A percentile compares a stretch with the other conserved stretches of the same genome.
These are phyloP conservation scores for Bicyclus anynana DNA, from an alignment of 1,140 invertebrate species.

Conservation along the genomic window DNA sequence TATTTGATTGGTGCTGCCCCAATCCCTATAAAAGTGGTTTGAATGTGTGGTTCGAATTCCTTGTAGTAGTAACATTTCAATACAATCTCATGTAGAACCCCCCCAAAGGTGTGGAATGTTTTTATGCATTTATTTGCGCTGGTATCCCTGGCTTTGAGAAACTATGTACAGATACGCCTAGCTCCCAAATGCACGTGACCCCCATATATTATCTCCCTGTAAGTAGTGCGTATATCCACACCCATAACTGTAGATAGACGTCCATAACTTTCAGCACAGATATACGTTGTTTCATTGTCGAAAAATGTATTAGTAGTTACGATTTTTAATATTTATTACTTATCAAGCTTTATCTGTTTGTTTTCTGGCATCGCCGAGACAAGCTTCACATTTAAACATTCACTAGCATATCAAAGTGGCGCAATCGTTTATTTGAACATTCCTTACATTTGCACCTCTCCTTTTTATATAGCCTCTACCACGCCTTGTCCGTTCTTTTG, in stretches of 20 bases:
- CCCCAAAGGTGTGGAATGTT: constrained; percentile 49
- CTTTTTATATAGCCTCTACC: constrained; percentile 60
- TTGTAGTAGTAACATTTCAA: constrained; percentile 47
- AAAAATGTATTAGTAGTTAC: constrained; percentile 18
- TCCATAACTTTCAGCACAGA: constrained; percentile 16
- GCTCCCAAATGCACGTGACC: constrained; percentile 43
- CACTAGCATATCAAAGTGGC: constrained; percentile 39
- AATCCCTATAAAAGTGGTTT: constrained; percentile 54
- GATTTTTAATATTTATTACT: constrained; percentile 18
- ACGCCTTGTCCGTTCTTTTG: constrained; percentile 56
- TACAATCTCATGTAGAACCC: constrained; percentile 26
- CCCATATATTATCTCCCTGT: constrained; percentile 30
- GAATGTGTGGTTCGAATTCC: constrained; percentile 57
- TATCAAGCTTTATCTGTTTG: constrained; percentile 76
- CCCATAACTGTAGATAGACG: constrained; percentile 13
- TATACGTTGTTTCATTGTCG: constrained; percentile 13
- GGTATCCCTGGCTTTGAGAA: constrained; percentile 43
- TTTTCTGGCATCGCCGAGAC: constrained; percentile 76
- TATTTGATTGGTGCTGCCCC: constrained; percentile 78
- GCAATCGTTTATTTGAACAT: constrained; percentile 35
- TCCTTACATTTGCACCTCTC: constrained; percentile 70
- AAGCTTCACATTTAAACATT: constrained; percentile 51
- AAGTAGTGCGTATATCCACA: constrained; percentile 13
- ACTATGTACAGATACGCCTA: constrained; percentile 21
- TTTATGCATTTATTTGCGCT: constrained; percentile 37